phyloP scores from a whole-genome alignment of 2,797 vertebrate species.

The Chelonia mydas region DNA sequence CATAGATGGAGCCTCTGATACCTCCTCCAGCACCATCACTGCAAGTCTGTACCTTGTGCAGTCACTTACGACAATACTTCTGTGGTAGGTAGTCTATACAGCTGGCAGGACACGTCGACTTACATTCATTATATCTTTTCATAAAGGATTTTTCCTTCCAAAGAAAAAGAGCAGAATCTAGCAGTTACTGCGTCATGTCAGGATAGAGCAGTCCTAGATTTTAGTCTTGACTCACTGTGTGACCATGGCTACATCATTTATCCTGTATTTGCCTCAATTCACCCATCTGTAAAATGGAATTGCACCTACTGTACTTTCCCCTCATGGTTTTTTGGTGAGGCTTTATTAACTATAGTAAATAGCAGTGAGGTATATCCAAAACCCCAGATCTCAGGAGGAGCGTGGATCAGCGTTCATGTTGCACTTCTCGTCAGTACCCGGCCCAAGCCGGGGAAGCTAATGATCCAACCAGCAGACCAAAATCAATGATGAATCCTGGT shows the following conservation, averaged over 20 bases:
- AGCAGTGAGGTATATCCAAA: not conserved
- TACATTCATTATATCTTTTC: too few species aligned
- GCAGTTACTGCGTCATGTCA: accelerated
- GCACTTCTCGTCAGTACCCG: too few species aligned
- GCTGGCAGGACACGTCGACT: too few species aligned
- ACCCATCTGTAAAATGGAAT: not conserved
- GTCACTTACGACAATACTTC: not conserved
- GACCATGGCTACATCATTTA: not conserved
- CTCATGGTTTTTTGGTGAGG: not conserved
- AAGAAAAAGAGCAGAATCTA: not conserved
- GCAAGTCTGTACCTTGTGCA: accelerated
- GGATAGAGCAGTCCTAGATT: not conserved
- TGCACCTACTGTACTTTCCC: not conserved
- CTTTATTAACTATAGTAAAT: not conserved
- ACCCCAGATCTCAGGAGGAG: not conserved
- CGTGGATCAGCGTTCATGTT: too few species aligned
- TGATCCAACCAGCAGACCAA: too few species aligned
- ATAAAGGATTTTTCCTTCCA: not conserved
- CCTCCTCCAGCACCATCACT: accelerated
- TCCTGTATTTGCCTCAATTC: not conserved
- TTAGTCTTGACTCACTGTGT: not conserved
- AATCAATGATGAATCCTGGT: too few species aligned
- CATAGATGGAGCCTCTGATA: not conserved
- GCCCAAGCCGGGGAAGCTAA: too few species aligned
- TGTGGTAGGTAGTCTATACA: not conserved